Evolutionary conservation across 2,888 invertebrate species (phyloP).

Genomic region (Siphonodentalium dalli): DNA sequence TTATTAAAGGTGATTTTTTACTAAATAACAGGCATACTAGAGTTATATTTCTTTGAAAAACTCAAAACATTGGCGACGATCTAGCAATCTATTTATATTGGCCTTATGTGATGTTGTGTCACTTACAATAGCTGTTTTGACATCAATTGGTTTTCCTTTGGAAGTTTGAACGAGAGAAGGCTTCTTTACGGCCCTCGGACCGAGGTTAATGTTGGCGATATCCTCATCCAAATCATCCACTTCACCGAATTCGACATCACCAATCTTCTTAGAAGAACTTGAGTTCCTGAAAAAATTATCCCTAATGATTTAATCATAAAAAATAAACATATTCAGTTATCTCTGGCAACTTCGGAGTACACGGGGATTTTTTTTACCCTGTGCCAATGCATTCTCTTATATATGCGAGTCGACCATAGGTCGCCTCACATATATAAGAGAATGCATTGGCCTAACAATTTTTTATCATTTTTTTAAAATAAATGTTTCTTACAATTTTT

Average conservation of each 20-base stretch:
- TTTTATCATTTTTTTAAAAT: no score
- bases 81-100: not conserved
- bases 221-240: constrained; percentile 52
- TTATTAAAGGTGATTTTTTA: no score
- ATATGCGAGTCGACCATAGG: no score
- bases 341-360: no score
- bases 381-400: no score
- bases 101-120: not conserved
- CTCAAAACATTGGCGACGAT: not conserved
- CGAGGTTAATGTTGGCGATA: constrained; percentile 43
- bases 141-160: constrained; percentile 49
- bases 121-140: constrained; percentile 57
- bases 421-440: no score
- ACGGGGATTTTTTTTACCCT: no score
- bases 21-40: no score
- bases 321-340: no score
- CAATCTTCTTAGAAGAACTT: constrained; percentile 32
- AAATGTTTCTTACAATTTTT: no score
- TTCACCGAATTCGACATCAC: constrained; percentile 56
- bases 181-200: constrained; percentile 31
- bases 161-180: constrained; percentile 31
- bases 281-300: constrained; percentile 24
- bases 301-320: no score
- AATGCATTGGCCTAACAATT: no score
- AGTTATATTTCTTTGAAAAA: not conserved